Evolutionary conservation across 2,888 invertebrate species (phyloP), one percentile per base, ranked within the genome.

Genomic region (Prionchulus punctatus): DNA sequence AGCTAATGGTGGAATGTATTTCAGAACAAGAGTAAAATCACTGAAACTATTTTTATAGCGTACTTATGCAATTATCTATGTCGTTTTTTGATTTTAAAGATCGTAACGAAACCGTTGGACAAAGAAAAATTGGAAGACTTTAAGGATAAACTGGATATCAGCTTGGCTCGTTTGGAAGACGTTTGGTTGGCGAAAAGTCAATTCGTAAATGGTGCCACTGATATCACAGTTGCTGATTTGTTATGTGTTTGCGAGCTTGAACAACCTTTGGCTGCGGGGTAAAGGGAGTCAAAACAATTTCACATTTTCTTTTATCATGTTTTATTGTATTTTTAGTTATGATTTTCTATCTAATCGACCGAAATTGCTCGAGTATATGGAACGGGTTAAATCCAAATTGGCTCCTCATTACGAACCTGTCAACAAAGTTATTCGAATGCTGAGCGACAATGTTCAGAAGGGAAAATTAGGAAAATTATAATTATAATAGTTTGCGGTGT

Each of bases 221-320:
- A 74, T n/a, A 72, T 84, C 4, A 80, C 81, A 0, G 79, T 81
- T 1, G 85, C 86, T 1, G 86, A 86, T 71, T 71, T 86, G 56
- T 75, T 84, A 62, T 84, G 82, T 0, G 81, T 81, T 1, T 82
- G 82, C 64, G 86, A 85, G 75, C 70, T 86, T 54, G 84, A 85
- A 70, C 85, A 86, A 70, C 81, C 82, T 3, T 48, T 51, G 1
- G 49, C 56, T 26, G 57, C 54, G 21, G 62, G 60, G 43, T 61
- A 45, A 30, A 50, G n/a, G n/a, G n/a, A n/a, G n/a, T n/a, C n/a
- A n/a, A n/a, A n/a, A n/a, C n/a, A n/a, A n/a, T n/a, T n/a, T n/a
- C n/a, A n/a, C n/a, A n/a, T n/a, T n/a, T n/a, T n/a, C n/a, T n/a
- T n/a, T n/a, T n/a, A n/a, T n/a, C n/a, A n/a, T n/a, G n/a, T n/a